phyloP scores from a whole-genome alignment of 2,888 invertebrate species.

The Calameuta idolon region DNA sequence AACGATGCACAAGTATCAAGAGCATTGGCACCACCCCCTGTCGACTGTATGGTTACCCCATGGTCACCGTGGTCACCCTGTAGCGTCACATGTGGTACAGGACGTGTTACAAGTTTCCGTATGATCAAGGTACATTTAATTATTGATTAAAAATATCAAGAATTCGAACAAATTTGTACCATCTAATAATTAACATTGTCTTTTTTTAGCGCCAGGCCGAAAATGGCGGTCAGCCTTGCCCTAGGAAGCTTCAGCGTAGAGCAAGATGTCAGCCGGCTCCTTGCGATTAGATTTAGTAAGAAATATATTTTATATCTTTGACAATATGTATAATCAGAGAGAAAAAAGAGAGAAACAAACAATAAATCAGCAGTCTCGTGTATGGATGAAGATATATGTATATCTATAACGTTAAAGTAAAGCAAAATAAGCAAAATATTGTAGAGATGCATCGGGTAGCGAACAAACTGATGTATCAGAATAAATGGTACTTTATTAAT shows the following conservation, averaged over 20 bases:
- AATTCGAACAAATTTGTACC: background rate
- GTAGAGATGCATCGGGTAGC: conserved; percentile 20
- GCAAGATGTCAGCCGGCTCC: conserved; percentile 70
- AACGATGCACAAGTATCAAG: background rate
- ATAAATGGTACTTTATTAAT: conserved; percentile 55
- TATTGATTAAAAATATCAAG: background rate
- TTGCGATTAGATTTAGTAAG: conserved; percentile 43
- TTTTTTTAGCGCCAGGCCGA: conserved; percentile 69
- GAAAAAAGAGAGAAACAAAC: background rate
- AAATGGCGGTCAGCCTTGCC: conserved; percentile 77
- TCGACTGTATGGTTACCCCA: conserved; percentile 79
- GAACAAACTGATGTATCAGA: conserved; percentile 51
- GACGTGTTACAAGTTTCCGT: conserved; percentile 75
- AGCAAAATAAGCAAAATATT: background rate
- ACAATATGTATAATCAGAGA: background rate
- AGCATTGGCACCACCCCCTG: conserved; percentile 42
- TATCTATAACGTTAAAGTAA: background rate
- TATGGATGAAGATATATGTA: background rate
- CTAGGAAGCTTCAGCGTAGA: conserved; percentile 71
- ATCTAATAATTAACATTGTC: background rate
- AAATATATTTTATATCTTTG: background rate
- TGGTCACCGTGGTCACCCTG: conserved; percentile 91
- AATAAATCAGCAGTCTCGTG: background rate
- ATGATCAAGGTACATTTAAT: conserved; percentile 70
- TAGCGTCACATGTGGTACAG: conserved; percentile 83